phyloP scores from a whole-genome alignment of 92 coral and sea anemone species.

The Micromussa lordhowensis region DNA sequence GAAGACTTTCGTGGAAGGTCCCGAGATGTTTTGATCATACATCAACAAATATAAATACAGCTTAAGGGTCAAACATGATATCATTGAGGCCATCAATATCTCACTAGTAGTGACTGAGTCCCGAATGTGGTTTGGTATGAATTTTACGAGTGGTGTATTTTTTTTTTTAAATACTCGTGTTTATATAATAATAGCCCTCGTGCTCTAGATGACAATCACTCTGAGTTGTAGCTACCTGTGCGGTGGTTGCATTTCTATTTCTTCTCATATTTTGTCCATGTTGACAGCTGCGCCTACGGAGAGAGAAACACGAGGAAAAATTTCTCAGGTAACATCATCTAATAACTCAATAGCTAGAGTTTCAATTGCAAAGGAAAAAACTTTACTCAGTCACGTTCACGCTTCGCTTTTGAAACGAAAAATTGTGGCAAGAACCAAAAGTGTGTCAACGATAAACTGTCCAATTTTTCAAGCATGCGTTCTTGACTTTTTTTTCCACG shows the following conservation, averaged over 20 bases:
- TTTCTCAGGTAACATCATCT: background rate
- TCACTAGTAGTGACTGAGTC: too few species aligned
- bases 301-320: background rate
- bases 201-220: background rate
- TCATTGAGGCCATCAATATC: too few species aligned
- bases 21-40: too few species aligned
- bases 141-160: too few species aligned
- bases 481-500: background rate
- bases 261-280: background rate
- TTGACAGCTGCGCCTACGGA: background rate
- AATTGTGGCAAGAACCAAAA: background rate
- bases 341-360: too few species aligned
- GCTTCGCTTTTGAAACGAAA: background rate
- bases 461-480: background rate
- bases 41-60: too few species aligned
- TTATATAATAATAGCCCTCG: too few species aligned
- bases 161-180: too few species aligned
- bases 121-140: too few species aligned
- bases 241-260: background rate
- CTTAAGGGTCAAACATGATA: too few species aligned
- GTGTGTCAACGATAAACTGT: background rate
- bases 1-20: too few species aligned
- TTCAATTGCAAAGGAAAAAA: background rate
- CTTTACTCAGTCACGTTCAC: background rate
- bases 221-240: background rate